Conservation (phyloP, 2,113 vertebrate species). For the Melanerpes aurifrons region DNA sequence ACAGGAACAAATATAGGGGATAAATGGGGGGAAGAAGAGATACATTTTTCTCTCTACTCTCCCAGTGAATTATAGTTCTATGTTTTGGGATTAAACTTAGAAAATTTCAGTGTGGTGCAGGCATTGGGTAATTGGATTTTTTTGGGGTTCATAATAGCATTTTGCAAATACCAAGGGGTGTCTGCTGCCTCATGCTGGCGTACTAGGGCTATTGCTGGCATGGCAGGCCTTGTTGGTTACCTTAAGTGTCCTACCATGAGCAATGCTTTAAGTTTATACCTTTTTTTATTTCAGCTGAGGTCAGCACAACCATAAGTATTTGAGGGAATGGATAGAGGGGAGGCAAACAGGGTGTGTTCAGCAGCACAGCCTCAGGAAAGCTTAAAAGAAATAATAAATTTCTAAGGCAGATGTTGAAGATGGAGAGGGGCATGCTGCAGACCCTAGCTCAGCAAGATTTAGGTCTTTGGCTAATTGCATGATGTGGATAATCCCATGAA, state of each 20-base stretch:
- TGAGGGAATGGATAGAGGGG: neutral
- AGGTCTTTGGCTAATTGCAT: neutral
- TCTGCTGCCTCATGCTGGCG: neutral
- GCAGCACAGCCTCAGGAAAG: neutral
- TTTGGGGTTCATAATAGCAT: neutral
- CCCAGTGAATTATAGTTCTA: neutral
- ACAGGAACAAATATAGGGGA: neutral
- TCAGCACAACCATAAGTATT: neutral
- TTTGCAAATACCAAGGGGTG: neutral
- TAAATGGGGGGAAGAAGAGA: neutral
- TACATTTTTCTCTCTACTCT: neutral
- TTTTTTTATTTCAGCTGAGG: neutral
- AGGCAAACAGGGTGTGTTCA: neutral
- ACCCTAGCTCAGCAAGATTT: neutral
- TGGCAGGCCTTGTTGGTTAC: accelerated
- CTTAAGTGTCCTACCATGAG: neutral
- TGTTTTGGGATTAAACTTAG: neutral
- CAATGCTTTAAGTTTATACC: neutral
- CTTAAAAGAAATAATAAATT: neutral
- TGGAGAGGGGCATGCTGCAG: neutral
- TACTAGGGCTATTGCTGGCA: neutral
- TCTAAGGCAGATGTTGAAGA: neutral
- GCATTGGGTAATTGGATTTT: neutral
- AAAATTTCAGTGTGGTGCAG: neutral
- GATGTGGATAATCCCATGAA: neutral